These are phyloP conservation scores for Siphamia tubifer DNA, from an alignment of 2,113 vertebrate species.

Conservation along the genomic window DNA sequence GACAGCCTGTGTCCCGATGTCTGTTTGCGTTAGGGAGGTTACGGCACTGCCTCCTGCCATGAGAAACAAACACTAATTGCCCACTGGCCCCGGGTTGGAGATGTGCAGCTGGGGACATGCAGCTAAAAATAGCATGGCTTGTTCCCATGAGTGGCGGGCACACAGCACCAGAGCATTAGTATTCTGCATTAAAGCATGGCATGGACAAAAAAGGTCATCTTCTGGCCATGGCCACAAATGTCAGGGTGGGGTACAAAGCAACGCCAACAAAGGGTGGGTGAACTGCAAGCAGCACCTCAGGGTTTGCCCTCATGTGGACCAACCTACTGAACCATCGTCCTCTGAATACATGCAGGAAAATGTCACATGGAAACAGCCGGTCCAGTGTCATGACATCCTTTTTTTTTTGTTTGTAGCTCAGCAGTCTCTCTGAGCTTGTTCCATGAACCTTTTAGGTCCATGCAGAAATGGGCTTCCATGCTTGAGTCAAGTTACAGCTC, in stretches of 20 bases:
- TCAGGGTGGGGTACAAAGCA: conserved; percentile 51
- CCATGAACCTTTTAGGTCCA: conserved; percentile 28
- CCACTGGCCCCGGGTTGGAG: conserved; percentile 70
- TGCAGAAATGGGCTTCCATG: conserved; percentile 46
- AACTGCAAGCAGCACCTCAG: conserved; percentile 23
- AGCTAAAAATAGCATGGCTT: conserved; percentile 76
- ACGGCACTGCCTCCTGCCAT: conserved; percentile 58
- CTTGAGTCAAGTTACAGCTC: conserved; percentile 81
- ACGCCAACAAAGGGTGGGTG: conserved; percentile 21
- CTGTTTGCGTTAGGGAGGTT: conserved; percentile 68
- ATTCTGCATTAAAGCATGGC: conserved; percentile 61
- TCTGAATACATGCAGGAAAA: conserved; percentile 43
- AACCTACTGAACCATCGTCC: conserved; percentile 46
- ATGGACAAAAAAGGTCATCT: conserved; percentile 65
- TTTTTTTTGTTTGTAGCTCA: conserved; percentile 40
- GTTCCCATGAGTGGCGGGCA: conserved; percentile 67
- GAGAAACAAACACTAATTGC: conserved; percentile 79
- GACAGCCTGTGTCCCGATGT: conserved; percentile 66
- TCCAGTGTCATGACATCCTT: conserved; percentile 40
- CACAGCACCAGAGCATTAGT: conserved; percentile 64
- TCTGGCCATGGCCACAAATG: conserved; percentile 54
- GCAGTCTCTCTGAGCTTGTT: conserved; percentile 30
- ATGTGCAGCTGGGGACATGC: conserved; percentile 78
- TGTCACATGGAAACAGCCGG: conserved; percentile 39
- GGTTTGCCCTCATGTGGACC: conserved; percentile 16